A percentile compares a stretch with the other conserved stretches of the same genome.
phyloP scores from a whole-genome alignment of 2,113 vertebrate genomes.

The Aegithalos caudatus region DNA sequence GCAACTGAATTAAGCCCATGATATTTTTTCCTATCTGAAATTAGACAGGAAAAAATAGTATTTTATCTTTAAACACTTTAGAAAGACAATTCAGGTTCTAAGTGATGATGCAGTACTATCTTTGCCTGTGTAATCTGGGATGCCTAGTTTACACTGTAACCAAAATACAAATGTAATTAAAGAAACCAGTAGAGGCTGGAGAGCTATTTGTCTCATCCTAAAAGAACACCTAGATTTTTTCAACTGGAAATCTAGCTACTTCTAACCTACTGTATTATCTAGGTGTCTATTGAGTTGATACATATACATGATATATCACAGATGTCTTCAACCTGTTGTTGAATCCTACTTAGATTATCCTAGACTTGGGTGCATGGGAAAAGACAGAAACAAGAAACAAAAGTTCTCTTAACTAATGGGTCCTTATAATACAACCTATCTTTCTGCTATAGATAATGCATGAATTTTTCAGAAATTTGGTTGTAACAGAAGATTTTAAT shows the following conservation, averaged over 20 bases:
- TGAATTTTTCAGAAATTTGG: background rate
- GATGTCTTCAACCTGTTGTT: background rate
- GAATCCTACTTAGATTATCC: background rate
- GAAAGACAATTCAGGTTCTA: rapidly evolving
- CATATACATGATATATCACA: background rate
- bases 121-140: background rate
- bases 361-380: background rate
- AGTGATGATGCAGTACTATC: background rate
- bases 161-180: background rate
- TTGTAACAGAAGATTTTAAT: background rate
- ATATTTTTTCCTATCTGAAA: background rate
- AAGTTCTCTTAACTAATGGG: background rate
- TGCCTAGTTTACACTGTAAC: background rate
- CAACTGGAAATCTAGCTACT: background rate
- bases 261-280: background rate
- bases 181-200: background rate
- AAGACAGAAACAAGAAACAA: background rate
- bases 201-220: background rate
- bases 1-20: background rate
- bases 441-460: background rate
- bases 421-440: background rate
- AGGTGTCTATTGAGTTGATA: background rate
- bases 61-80: background rate
- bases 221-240: background rate
- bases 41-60: background rate